phyloP scores from a whole-genome alignment of 2,113 vertebrate genomes.

The Hippolais icterina region DNA sequence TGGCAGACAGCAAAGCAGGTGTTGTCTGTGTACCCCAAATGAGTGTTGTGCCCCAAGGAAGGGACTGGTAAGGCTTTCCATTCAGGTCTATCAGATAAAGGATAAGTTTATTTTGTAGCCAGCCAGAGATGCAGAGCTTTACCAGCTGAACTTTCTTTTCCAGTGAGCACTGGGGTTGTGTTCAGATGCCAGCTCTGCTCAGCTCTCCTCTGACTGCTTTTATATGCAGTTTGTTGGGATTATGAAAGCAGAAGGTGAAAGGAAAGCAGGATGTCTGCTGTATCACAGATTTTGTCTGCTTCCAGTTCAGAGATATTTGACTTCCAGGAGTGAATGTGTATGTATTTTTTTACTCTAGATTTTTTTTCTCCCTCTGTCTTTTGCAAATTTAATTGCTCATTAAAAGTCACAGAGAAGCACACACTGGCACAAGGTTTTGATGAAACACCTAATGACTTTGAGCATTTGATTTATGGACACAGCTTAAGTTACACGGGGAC shows the following conservation, averaged over 20 bases:
- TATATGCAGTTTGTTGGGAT: background rate
- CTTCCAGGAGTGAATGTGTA: background rate
- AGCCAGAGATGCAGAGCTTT: background rate
- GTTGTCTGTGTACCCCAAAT: background rate
- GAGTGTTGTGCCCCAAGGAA: background rate
- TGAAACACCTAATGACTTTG: slow-evolving; percentile 60
- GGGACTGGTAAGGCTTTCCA: background rate
- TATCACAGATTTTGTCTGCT: background rate
- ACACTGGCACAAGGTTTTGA: background rate
- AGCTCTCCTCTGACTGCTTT: background rate
- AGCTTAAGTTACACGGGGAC: background rate
- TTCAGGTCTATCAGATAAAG: background rate
- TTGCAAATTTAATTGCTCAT: slow-evolving; percentile 58
- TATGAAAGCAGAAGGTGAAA: background rate
- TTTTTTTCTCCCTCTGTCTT: background rate
- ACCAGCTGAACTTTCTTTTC: background rate
- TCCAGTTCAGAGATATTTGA: background rate
- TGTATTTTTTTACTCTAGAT: background rate
- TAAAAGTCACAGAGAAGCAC: slow-evolving; percentile 28
- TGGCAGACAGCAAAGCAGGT: background rate
- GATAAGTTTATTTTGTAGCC: background rate
- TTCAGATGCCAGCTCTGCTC: background rate
- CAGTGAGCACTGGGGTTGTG: background rate
- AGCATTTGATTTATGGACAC: slow-evolving; percentile 62
- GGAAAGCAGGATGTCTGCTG: background rate